Percentiles rank a stretch among this genome's conserved stretches.
phyloP scores from a whole-genome alignment of 35 echinoderm and acorn worm genomes.

The Hemicentrotus pulcherrimus region DNA sequence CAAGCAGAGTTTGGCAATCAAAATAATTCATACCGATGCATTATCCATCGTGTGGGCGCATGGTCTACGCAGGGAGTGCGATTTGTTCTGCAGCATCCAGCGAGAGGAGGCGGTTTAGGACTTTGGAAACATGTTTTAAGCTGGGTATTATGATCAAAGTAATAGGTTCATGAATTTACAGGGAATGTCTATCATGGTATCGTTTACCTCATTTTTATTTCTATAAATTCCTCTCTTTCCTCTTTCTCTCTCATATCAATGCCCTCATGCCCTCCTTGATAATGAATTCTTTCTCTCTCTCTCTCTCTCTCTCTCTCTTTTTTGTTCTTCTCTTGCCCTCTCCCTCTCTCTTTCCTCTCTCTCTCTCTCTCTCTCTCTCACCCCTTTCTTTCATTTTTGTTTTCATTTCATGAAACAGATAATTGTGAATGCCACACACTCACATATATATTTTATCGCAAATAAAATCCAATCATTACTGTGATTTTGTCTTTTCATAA shows the following conservation, averaged over 20 bases:
- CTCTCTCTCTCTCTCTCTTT: background rate
- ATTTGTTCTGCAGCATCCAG: background rate
- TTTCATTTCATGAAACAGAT: too few relatives aligned
- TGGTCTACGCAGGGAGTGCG: background rate
- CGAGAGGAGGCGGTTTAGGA: background rate
- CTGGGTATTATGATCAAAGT: background rate
- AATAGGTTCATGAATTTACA: constrained; percentile 14
- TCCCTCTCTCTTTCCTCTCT: too few relatives aligned
- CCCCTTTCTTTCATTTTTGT: background rate
- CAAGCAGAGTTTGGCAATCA: background rate
- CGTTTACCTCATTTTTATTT: background rate
- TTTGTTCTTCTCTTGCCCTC: background rate
- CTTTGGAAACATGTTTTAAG: background rate
- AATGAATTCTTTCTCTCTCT: background rate
- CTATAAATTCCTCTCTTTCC: background rate
- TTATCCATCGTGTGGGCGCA: background rate
- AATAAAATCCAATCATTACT: too few relatives aligned
- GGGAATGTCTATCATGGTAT: background rate
- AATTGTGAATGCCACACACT: too few relatives aligned
- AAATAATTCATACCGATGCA: constrained; percentile 4
- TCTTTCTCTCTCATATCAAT: too few relatives aligned
- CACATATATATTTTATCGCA: too few relatives aligned
- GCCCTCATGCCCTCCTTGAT: too few relatives aligned
- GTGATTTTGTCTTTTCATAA: too few relatives aligned
- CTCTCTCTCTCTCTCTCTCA: background rate